Evolutionary conservation across 2,888 invertebrate species (phyloP).

Genomic region (Dicyrtomina minuta): DNA sequence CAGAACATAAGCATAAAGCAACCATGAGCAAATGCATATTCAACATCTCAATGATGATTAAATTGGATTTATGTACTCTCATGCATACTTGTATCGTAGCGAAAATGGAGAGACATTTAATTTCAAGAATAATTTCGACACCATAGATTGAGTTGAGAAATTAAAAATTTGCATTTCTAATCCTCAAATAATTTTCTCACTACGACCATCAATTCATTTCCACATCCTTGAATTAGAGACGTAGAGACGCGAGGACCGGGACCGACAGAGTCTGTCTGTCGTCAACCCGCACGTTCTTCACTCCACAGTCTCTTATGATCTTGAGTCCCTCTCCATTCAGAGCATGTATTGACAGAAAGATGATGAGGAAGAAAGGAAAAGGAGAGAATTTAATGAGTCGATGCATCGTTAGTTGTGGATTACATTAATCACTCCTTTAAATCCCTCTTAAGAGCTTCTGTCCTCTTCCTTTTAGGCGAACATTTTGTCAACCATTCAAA

Average conservation of each 20-base stretch:
- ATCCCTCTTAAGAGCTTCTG: not conserved
- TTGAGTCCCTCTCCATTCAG: too few species aligned
- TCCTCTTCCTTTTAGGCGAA: not conserved
- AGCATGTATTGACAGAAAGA: constrained; percentile 2
- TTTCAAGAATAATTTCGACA: not conserved
- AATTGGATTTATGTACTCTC: too few species aligned
- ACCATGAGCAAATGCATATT: too few species aligned
- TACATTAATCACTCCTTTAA: constrained; percentile 8
- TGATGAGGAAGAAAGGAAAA: not conserved
- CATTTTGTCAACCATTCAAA: too few species aligned
- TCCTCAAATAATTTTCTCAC: not conserved
- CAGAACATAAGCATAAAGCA: too few species aligned
- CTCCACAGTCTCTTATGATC: too few species aligned
- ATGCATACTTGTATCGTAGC: too few species aligned
- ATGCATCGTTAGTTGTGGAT: constrained; percentile 20
- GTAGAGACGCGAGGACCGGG: too few species aligned
- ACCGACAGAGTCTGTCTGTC: not conserved
- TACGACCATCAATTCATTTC: not conserved
- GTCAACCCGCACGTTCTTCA: not conserved
- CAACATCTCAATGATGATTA: too few species aligned
- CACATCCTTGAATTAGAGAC: not conserved
- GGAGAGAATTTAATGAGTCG: constrained; percentile 20
- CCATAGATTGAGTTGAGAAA: not conserved
- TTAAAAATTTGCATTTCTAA: constrained; percentile 17
- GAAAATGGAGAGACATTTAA: too few species aligned